Evolutionary conservation across 1,140 invertebrate genomes (phyloP), one percentile per base, ranked within the genome.

Genomic region (Drosophila parvula): DNA sequence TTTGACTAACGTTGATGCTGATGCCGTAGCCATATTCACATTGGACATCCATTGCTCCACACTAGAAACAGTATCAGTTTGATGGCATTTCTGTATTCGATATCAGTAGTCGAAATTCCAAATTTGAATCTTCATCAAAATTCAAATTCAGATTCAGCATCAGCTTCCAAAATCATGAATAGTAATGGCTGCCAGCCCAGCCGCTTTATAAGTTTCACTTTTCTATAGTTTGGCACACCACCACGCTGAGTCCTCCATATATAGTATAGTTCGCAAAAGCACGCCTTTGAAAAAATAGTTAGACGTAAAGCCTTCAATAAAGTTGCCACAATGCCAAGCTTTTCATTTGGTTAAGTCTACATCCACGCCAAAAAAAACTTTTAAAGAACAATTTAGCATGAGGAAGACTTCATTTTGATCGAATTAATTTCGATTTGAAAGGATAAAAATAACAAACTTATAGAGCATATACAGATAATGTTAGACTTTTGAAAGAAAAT

Each of bases 61-160:
- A 63, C 41, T 43, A 38, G 28, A 58, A 65, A 36, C 40, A 34
- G 53, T 53, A 38, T 48, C 30, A 45, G 11, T 45, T 40, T 28
- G 27, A 69, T 40, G 38, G 38, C 48, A 69, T 69, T 38, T 27
- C 18, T 9, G 16, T 16, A 30, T 40, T 61, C 43, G 22, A 62
- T 70, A 50, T 65, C 59, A 44, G 43, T 50, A 57, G 48, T 47
- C 44, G 43, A 85, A 80, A 84, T 74, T 81, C 73, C 60, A 79
- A 84, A 79, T 77, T 79, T 50, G 55, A 63, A 40, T 74, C 36
- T 55, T 38, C 56, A 63, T 22, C 12, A 60, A 61, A 22, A 53
- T 60, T 64, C 44, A 57, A 48, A 44, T 56, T 44, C 48, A 47
- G 62, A 22, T 34, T 53, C 48, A 57, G 18, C 30, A 55, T 47